Conservation (phyloP, 2,113 vertebrate genomes). For the Halcyon malimbica region DNA sequence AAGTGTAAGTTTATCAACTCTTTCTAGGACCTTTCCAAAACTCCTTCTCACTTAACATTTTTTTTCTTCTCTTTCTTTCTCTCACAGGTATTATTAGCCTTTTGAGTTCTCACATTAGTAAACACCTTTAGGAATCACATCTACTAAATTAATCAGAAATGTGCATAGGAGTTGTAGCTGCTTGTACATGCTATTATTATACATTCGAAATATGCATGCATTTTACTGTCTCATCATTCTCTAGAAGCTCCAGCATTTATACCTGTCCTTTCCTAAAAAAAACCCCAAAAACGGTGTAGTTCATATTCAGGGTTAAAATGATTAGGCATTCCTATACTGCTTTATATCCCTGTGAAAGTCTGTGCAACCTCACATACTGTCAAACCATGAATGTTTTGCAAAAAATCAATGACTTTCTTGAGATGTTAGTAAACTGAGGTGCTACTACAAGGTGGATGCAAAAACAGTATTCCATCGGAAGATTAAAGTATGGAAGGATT, state of each 20-base stretch:
- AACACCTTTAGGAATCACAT: neutral
- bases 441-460: neutral
- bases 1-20: neutral
- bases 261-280: neutral
- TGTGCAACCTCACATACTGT: neutral
- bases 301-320: neutral
- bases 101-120: neutral
- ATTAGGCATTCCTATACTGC: neutral
- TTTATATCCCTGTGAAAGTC: neutral
- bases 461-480: neutral
- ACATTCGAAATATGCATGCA: neutral
- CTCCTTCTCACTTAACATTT: neutral
- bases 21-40: neutral
- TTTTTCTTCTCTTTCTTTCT: neutral
- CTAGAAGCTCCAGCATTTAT: neutral
- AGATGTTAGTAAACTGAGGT: neutral
- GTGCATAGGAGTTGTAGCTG: neutral
- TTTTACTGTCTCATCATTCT: neutral
- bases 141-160: neutral
- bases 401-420: neutral
- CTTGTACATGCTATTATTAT: neutral
- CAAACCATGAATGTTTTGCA: neutral
- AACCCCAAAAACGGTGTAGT: neutral
- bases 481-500: neutral
- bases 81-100: neutral